Conservation (phyloP, 2,113 vertebrate species). For the Clinocottus analis region DNA sequence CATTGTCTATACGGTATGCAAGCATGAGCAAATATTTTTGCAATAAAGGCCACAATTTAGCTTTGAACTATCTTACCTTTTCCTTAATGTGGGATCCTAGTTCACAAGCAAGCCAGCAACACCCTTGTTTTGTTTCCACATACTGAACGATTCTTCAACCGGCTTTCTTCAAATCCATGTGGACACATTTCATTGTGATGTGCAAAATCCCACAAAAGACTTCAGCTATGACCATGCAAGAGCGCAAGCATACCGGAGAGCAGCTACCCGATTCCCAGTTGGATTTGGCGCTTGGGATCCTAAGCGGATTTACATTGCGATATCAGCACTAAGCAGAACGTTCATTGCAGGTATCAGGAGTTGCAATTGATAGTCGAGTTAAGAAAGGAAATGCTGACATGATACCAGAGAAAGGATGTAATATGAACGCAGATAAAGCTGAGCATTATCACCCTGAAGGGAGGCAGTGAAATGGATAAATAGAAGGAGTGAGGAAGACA, state of each 20-base stretch:
- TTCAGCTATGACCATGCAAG: constrained; percentile 15
- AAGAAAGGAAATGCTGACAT: constrained; percentile 66
- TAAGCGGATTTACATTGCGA: constrained; percentile 71
- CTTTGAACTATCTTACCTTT: neutral
- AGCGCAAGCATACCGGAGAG: constrained; percentile 24
- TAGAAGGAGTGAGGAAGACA: neutral
- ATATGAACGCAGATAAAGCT: constrained; percentile 39
- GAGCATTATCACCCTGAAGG: constrained; percentile 32
- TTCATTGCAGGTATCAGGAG: constrained; percentile 72
- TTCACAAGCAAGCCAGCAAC: constrained; percentile 1
- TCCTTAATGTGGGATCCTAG: neutral
- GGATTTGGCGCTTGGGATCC: constrained; percentile 38
- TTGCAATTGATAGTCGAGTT: constrained; percentile 62
- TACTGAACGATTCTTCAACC: constrained; percentile 29
- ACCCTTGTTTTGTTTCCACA: constrained; percentile 44
- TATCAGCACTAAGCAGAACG: constrained; percentile 69
- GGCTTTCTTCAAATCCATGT: constrained; percentile 40
- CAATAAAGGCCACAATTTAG: neutral
- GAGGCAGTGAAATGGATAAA: neutral
- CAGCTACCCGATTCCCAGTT: constrained; percentile 29
- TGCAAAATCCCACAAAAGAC: constrained; percentile 38
- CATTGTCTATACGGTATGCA: constrained; percentile 4
- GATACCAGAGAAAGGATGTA: constrained; percentile 36
- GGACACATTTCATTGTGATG: constrained; percentile 47
- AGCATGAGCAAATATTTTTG: neutral